These are phyloP conservation scores for Mirounga angustirostris DNA, from an alignment of 2,113 vertebrate species.

Conservation along the genomic window DNA sequence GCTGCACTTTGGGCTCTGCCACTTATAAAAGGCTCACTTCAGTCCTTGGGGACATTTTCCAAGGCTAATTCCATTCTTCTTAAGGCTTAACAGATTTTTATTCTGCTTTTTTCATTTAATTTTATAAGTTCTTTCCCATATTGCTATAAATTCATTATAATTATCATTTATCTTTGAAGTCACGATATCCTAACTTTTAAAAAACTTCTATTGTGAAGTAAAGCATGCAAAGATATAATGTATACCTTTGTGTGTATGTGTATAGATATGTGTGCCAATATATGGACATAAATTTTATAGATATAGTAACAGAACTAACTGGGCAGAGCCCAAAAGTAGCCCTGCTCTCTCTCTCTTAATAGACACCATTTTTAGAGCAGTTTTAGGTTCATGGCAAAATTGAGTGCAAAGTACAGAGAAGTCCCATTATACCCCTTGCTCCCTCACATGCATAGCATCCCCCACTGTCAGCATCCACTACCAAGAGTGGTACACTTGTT, in stretches of 20 bases:
- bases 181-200: not conserved
- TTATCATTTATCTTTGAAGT: not conserved
- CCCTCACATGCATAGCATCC: not conserved
- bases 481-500: not conserved
- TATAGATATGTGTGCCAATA: not conserved
- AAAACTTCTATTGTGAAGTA: not conserved
- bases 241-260: not conserved
- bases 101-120: not conserved
- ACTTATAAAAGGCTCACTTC: not conserved
- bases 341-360: not conserved
- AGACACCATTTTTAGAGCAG: not conserved
- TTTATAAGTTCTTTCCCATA: not conserved
- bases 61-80: not conserved
- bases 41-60: not conserved
- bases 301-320: not conserved
- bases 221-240: not conserved
- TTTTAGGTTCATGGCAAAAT: not conserved
- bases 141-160: not conserved
- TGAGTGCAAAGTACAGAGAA: not conserved
- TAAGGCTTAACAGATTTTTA: not conserved
- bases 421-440: not conserved
- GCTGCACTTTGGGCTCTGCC: not conserved
- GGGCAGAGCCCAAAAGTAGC: not conserved
- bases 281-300: not conserved
- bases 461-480: not conserved